Base-by-base conservation (phyloP, 1,140 invertebrate species). In the Drosophila yakuba region DNA sequence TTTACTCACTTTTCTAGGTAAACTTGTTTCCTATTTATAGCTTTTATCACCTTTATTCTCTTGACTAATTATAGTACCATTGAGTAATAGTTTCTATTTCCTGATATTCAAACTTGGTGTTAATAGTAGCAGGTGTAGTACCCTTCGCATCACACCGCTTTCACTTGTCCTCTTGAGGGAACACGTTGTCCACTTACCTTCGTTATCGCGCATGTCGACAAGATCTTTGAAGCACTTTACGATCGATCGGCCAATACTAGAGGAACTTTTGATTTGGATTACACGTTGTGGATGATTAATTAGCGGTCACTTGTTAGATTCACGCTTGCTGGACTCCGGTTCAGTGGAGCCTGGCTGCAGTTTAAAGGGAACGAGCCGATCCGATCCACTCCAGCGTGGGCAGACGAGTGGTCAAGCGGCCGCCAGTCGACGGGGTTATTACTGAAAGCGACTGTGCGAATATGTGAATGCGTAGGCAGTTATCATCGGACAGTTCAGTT, bases 241-340 rank as follows among this genome's bases (percentile, higher is more conserved):
- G 41, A 14, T 39, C 10, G 41, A 14, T 39, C n/a, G 32, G 32
- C n/a, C 52, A 44, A 23, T 45, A 12, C 36, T 5, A 43, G 44
- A 36, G 52, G 32, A 2, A 51, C 38, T 35, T 69, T 47, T 3
- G 7, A 61, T 2, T 38, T 45, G 28, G 36, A 64, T 28, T 74
- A 56, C 52, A 75, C 32, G 15, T 39, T 66, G 12, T 44, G 25
- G 32, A 25, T 76, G 41, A 59, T 76, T 76, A 76, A 76, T 76
- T 76, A 76, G 61, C 73, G 38, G 50, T 32, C 54, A 76, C 73
- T 76, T 67, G 73, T 76, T 59, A 76, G 36, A 56, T 74, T 61
- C 32, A 35, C 71, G 39, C 15, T 23, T 17, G n/a, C 10, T 23
- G 20, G 36, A 36, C 14, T 25, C 4, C 15, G 38, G n/a, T 11